Percentiles rank a stretch among this genome's conserved stretches.
These are phyloP conservation scores for Empis livida DNA, from an alignment of 2,888 invertebrate genomes.

Conservation along the genomic window DNA sequence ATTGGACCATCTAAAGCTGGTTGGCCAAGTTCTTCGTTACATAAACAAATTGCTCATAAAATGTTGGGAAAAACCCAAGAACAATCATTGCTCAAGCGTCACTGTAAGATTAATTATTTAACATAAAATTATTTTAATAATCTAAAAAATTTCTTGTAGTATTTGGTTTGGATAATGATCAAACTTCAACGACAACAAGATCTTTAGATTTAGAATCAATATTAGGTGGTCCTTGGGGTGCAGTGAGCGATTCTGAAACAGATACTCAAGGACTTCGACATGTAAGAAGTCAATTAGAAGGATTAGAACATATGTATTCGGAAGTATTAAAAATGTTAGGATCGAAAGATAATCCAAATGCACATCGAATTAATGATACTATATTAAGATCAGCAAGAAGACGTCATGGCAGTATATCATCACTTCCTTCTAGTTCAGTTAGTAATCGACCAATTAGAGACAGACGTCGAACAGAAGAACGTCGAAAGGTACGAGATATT, in stretches of 20 bases:
- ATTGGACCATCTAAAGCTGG: constrained; percentile 20
- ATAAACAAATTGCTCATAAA: constrained; percentile 11
- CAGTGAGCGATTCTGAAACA: constrained; percentile 56
- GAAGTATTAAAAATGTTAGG: constrained; percentile 44
- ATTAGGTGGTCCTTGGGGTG: constrained; percentile 47
- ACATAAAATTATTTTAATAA: neutral
- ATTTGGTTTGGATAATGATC: constrained; percentile 59
- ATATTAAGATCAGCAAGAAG: constrained; percentile 35
- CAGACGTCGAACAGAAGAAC: constrained; percentile 49
- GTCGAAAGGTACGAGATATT: constrained; percentile 59
- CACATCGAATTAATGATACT: constrained; percentile 1
- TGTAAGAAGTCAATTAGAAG: constrained; percentile 67
- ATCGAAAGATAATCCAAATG: constrained; percentile 18
- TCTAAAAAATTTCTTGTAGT: constrained; percentile 38
- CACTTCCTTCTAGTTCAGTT: constrained; percentile 69
- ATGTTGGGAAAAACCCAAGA: constrained; percentile 15
- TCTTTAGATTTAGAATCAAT: constrained; percentile 67
- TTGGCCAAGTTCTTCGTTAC: constrained; percentile 15
- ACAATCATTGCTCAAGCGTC: constrained; percentile 15
- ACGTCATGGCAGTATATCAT: constrained; percentile 70
- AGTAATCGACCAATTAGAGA: constrained; percentile 65
- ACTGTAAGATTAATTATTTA: constrained; percentile 11
- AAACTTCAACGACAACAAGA: constrained; percentile 66
- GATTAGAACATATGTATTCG: constrained; percentile 69
- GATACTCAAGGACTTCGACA: constrained; percentile 65